A percentile compares a stretch with the other conserved stretches of the same genome.
phyloP scores from a whole-genome alignment of 2,113 vertebrate genomes.

The Pterocles burchelli region DNA sequence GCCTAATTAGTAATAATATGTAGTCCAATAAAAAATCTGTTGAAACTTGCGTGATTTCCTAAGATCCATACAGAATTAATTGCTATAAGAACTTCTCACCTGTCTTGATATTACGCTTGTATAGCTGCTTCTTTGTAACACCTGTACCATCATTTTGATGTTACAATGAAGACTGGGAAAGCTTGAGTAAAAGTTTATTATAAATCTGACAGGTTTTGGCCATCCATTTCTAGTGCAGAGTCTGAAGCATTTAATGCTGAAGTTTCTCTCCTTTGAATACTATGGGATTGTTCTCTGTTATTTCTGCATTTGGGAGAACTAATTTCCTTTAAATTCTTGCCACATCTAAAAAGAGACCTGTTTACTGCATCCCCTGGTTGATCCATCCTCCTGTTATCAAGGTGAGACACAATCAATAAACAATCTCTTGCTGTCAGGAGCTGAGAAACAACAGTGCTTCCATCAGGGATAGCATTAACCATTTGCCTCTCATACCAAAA shows the following conservation, averaged over 20 bases:
- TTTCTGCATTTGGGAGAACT: background rate
- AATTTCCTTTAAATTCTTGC: background rate
- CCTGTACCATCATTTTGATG: background rate
- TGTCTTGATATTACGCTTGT: background rate
- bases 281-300: background rate
- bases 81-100: background rate
- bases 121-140: background rate
- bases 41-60: background rate
- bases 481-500: background rate
- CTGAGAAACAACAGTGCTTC: background rate
- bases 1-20: background rate
- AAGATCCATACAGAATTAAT: background rate
- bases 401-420: background rate
- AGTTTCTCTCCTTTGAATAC: background rate
- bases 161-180: background rate
- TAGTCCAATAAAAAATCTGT: background rate
- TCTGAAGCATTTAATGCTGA: background rate
- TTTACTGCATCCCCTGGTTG: background rate
- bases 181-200: background rate
- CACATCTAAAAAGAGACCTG: background rate
- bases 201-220: background rate
- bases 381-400: background rate
- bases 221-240: background rate
- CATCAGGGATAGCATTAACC: background rate
- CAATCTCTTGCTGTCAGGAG: background rate